These are phyloP conservation scores for Cathartes aura DNA, from an alignment of 2,113 vertebrate genomes.

Conservation along the genomic window DNA sequence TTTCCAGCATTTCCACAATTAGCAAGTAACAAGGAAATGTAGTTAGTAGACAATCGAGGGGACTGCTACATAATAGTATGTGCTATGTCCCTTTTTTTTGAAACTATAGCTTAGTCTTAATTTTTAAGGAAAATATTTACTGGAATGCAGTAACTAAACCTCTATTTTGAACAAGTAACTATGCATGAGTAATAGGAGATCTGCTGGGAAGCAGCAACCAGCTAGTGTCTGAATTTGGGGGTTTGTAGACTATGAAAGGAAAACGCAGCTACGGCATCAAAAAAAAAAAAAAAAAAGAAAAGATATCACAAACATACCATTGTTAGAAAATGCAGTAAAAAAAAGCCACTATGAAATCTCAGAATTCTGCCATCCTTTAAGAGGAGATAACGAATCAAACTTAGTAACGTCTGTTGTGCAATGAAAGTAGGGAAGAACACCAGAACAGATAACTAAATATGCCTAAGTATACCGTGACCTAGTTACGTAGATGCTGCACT, in stretches of 20 bases:
- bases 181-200: not conserved
- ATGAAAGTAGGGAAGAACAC: not conserved
- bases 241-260: not conserved
- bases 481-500: not conserved
- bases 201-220: not conserved
- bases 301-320: not conserved
- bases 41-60: not conserved
- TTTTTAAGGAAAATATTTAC: not conserved
- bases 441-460: constrained; percentile 1
- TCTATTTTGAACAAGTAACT: not conserved
- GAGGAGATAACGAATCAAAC: not conserved
- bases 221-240: not conserved
- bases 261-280: not conserved
- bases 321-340: not conserved
- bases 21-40: not conserved
- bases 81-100: not conserved
- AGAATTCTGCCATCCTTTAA: not conserved
- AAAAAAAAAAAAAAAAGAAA: not conserved
- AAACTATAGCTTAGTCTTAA: not conserved
- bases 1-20: not conserved
- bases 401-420: not conserved
- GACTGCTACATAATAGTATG: not conserved
- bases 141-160: not conserved
- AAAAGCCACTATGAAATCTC: not conserved
- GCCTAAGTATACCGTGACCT: constrained; percentile 2